Evolutionary conservation across 53 echinoderm and acorn worm genomes (phyloP), one percentile per base, ranked within the genome.

Genomic region (Stichopus horrens): DNA sequence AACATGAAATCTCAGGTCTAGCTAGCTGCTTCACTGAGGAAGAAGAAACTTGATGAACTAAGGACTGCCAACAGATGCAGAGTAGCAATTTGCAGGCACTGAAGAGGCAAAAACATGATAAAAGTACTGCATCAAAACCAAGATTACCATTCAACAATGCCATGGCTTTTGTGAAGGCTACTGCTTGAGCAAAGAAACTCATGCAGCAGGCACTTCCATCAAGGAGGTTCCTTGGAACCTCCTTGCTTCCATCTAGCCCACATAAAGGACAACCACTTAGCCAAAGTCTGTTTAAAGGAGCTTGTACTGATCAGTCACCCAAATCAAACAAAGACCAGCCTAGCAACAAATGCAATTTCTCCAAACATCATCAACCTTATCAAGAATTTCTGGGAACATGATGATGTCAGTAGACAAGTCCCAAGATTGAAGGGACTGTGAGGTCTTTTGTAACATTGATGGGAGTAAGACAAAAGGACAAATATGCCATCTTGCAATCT

Each of bases 141-240:
- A 77, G 3, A 8, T 89, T 68, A 58, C 89, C 89, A 58, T 89
- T 89, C 73, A 79, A 54, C 67, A 89, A 80, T 63, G 79, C 79
- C 53, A 79, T 79, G 79, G 54, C 79, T 37, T 79, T 79, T 54
- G 79, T 55, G 54, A 79, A 89, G 54, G 81, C 89, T 78, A 89
- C 89, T 55, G 89, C 89, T 20, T n/a, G 65, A 80, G 89, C 81
- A 89, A 89, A 89, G 80, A 89, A 80, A 88, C 57, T 88, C 5
- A 5, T 88, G 57, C 5, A 89, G 21, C 7, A 78, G 9, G 81
- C 79, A 23, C 73, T 89, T 9, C 89, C 79, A 58, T 7, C 37
- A 53, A 89, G 89, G n/a, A n/a, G n/a, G n/a, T n/a, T n/a, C n/a
- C n/a, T n/a, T n/a, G n/a, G n/a, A n/a, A n/a, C n/a, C n/a, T n/a